Percentiles rank a stretch among this genome's conserved stretches.
Conservation (phyloP, 2,888 invertebrate species). For the Dynastes hyllus region DNA sequence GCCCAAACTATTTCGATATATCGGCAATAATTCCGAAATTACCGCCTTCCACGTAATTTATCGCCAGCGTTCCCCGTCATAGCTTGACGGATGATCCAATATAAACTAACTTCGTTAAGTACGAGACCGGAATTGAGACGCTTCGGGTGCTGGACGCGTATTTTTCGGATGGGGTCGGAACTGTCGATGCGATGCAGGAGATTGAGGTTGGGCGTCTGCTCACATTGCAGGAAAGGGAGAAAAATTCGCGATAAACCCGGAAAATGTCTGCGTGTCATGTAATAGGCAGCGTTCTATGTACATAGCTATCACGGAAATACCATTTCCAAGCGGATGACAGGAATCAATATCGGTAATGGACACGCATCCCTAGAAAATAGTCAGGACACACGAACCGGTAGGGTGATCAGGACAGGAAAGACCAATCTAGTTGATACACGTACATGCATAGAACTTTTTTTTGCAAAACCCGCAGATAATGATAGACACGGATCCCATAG, state of each 20-base stretch:
- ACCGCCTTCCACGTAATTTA: slow-evolving; percentile 39
- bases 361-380: slow-evolving; percentile 30
- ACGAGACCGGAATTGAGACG: slow-evolving; percentile 47
- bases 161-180: slow-evolving; percentile 10
- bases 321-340: slow-evolving; percentile 46
- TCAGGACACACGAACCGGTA: slow-evolving; percentile 24
- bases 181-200: not conserved
- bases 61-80: slow-evolving; percentile 39
- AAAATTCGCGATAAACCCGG: slow-evolving; percentile 29
- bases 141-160: slow-evolving; percentile 17
- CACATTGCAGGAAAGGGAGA: not conserved
- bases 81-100: slow-evolving; percentile 46
- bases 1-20: slow-evolving; percentile 15
- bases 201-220: not conserved
- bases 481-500: not conserved
- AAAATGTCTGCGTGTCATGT: slow-evolving; percentile 44
- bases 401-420: slow-evolving; percentile 23
- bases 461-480: not conserved
- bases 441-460: not conserved
- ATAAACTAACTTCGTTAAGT: slow-evolving; percentile 47
- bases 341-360: slow-evolving; percentile 50
- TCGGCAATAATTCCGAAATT: slow-evolving; percentile 45
- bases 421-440: not conserved
- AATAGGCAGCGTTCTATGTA: slow-evolving; percentile 40
- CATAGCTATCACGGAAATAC: slow-evolving; percentile 37